Conservation (phyloP, 2,113 vertebrate genomes). For the Neodon shergylaensis region DNA sequence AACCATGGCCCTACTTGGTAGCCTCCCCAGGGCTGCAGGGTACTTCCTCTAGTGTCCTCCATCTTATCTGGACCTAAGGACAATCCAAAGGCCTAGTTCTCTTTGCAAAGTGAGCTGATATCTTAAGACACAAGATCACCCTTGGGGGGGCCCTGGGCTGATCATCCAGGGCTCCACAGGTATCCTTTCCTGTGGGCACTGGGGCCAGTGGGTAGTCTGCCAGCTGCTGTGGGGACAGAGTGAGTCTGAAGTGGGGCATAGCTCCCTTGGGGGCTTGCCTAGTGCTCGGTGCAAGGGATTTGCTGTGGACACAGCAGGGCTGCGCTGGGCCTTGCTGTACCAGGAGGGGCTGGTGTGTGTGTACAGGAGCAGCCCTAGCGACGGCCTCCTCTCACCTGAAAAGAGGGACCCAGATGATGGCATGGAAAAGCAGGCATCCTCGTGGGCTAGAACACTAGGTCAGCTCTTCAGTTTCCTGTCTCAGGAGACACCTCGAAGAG, state of each 20-base stretch:
- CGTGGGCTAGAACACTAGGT: not conserved
- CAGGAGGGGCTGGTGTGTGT: not conserved
- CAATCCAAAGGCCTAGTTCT: not conserved
- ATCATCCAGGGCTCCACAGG: fast-evolving
- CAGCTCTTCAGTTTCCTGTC: not conserved
- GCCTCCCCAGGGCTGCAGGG: not conserved
- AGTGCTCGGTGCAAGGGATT: not conserved
- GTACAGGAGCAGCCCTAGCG: not conserved
- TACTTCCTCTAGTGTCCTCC: not conserved
- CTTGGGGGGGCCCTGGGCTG: no score
- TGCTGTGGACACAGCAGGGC: not conserved
- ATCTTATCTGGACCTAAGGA: not conserved
- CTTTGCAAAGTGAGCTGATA: not conserved
- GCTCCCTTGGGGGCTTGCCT: not conserved
- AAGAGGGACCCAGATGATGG: fast-evolving
- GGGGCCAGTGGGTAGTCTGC: not conserved
- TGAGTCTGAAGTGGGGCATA: not conserved
- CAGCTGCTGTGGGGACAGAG: not conserved
- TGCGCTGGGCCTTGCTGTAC: not conserved
- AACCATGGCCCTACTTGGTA: not conserved
- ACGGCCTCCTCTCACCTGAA: not conserved
- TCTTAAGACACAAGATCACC: not conserved
- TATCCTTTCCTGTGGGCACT: not conserved
- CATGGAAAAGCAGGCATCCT: not conserved
- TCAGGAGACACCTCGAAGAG: not conserved